Percentiles rank a stretch among this genome's conserved stretches.
These are phyloP conservation scores for Leptosomus discolor DNA, from an alignment of 2,113 vertebrate species.

Conservation along the genomic window DNA sequence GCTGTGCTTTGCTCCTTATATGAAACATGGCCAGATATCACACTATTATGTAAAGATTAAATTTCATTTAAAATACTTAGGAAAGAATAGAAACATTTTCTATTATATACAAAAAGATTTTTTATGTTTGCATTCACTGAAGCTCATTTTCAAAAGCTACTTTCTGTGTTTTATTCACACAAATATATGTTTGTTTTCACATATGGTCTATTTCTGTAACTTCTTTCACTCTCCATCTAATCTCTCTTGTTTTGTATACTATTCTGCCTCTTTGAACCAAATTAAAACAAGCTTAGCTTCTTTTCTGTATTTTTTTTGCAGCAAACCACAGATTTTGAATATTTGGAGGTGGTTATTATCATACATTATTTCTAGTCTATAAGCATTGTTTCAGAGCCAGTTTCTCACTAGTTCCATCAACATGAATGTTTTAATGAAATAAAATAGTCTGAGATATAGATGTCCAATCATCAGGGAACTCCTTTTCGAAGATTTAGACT, in stretches of 20 bases:
- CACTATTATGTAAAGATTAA: neutral
- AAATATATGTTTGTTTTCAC: neutral
- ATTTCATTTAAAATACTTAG: neutral
- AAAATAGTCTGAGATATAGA: neutral
- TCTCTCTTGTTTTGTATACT: neutral
- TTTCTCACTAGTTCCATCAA: neutral
- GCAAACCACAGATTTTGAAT: neutral
- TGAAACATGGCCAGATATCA: neutral
- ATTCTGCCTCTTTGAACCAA: neutral
- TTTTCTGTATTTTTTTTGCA: neutral
- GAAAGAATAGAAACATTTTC: neutral
- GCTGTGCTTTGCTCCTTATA: neutral
- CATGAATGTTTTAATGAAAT: neutral
- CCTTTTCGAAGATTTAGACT: neutral
- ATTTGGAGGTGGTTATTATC: neutral
- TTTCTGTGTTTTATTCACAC: neutral
- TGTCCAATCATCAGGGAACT: neutral
- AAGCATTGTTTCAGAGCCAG: neutral
- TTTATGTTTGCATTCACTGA: neutral
- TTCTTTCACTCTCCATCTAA: neutral
- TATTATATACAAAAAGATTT: neutral
- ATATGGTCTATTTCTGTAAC: neutral
- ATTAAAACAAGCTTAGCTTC: neutral
- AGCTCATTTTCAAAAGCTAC: neutral
- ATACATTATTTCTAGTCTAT: neutral